These are phyloP conservation scores for Balaeniceps rex DNA, from an alignment of 2,113 vertebrate genomes.

Conservation along the genomic window DNA sequence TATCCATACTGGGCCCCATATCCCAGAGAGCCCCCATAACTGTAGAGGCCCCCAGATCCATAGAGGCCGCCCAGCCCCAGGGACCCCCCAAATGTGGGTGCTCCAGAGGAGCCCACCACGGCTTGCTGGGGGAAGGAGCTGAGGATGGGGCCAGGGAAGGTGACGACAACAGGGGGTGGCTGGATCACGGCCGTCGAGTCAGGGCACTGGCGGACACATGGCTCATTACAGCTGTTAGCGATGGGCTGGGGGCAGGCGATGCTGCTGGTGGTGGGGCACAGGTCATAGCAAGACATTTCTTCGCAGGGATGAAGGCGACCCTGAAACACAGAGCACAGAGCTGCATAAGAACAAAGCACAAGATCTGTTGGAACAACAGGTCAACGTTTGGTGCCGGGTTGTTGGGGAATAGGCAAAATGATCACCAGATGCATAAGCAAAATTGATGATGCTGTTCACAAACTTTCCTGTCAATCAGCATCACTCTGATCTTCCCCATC, in stretches of 20 bases:
- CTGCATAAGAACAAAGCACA: background rate
- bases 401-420: fast-evolving
- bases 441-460: background rate
- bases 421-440: background rate
- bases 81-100: background rate
- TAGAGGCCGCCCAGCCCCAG: background rate
- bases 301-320: background rate
- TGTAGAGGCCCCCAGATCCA: fast-evolving
- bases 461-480: background rate
- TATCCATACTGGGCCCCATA: background rate
- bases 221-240: slow-evolving; percentile 16
- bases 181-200: background rate
- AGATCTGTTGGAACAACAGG: fast-evolving
- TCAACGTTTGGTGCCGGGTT: background rate
- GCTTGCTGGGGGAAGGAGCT: slow-evolving; percentile 50
- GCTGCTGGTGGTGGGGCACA: background rate
- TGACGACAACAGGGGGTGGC: background rate
- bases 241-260: slow-evolving; percentile 7
- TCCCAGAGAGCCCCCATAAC: background rate
- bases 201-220: background rate
- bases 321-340: background rate
- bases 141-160: slow-evolving; percentile 47
- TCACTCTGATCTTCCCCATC: background rate
- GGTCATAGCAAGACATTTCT: slow-evolving; percentile 28
- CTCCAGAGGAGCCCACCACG: background rate